Percentiles rank a stretch among this genome's conserved stretches.
These are phyloP conservation scores for Phoeniculus purpureus DNA, from an alignment of 2,797 vertebrate genomes.

Conservation along the genomic window DNA sequence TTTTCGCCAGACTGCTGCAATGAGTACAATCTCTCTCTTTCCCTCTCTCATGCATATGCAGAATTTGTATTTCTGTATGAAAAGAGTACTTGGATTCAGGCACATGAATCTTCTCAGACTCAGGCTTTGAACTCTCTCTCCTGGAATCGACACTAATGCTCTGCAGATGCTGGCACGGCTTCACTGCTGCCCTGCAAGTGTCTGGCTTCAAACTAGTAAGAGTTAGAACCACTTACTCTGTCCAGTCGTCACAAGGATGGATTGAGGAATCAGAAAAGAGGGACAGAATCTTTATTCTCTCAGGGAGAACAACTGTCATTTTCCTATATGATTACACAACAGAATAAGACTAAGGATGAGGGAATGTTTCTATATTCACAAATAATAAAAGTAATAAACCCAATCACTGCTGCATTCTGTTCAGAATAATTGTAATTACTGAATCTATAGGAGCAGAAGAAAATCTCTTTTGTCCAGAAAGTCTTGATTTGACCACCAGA, in stretches of 20 bases:
- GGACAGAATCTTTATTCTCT: background rate
- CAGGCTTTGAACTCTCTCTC: background rate
- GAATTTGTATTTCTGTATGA: background rate
- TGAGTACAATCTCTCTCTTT: constrained; percentile 24
- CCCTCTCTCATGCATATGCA: constrained; percentile 29
- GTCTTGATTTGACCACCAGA: background rate
- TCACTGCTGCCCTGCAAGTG: background rate
- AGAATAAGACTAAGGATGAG: background rate
- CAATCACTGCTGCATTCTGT: background rate
- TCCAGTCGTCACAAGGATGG: background rate
- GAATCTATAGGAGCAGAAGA: background rate
- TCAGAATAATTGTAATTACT: background rate
- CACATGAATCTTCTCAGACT: background rate
- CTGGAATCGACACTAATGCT: background rate
- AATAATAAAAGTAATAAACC: background rate
- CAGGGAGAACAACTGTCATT: background rate
- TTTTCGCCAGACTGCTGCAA: constrained; percentile 58
- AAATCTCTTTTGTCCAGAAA: background rate
- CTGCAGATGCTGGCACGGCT: background rate
- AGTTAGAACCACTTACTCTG: background rate
- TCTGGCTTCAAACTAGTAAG: background rate
- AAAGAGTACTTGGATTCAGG: background rate
- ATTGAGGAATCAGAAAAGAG: background rate
- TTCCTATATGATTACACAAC: background rate
- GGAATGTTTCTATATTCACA: background rate